Evolutionary conservation across 2,113 vertebrate genomes (phyloP).

Genomic region (Dicaeum eximium): DNA sequence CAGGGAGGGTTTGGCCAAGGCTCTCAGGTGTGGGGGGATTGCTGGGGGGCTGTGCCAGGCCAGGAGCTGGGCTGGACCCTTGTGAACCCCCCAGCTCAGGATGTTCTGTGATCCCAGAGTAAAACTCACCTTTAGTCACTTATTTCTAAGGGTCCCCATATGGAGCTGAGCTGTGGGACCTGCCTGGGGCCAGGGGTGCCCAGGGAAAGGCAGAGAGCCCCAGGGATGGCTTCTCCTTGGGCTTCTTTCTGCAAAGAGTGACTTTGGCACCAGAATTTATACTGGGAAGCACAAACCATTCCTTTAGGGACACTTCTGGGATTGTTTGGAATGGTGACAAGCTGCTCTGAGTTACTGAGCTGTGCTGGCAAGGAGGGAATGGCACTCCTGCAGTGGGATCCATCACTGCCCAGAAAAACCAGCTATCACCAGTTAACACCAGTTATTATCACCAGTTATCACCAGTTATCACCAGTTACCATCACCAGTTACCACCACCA

Average conservation of each 20-base stretch:
- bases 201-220: background rate
- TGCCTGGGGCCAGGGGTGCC: background rate
- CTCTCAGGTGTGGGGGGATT: background rate
- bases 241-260: background rate
- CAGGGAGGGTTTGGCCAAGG: background rate
- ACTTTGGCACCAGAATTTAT: background rate
- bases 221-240: background rate
- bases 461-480: background rate
- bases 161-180: background rate
- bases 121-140: background rate
- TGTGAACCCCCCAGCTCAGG: background rate
- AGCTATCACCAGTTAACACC: background rate
- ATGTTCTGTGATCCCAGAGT: background rate
- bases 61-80: background rate
- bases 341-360: background rate
- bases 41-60: background rate
- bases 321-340: fast-evolving
- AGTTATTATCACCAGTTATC: background rate
- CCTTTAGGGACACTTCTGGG: background rate
- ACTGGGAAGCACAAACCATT: background rate
- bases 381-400: background rate
- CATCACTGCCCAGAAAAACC: background rate
- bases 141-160: fast-evolving
- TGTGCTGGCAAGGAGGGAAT: background rate
- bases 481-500: background rate